A percentile compares a stretch with the other conserved stretches of the same genome.
These are phyloP conservation scores for Cuculus canorus DNA, from an alignment of 2,797 vertebrate species.

Conservation along the genomic window DNA sequence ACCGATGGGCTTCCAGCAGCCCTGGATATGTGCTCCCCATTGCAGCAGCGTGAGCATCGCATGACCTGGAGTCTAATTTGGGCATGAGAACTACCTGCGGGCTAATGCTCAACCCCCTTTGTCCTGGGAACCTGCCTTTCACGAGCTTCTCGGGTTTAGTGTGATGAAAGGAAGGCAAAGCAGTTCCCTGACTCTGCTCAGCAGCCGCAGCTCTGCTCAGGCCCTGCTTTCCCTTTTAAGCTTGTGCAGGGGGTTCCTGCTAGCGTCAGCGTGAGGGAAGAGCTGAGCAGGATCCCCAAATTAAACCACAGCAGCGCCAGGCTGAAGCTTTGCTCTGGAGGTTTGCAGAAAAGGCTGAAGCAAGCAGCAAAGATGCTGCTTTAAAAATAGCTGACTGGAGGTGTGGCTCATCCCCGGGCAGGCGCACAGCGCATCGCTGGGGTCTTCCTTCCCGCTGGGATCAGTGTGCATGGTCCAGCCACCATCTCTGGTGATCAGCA, in stretches of 20 bases:
- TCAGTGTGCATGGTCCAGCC: fast-evolving
- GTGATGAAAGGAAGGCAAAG: not conserved
- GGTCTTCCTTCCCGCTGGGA: not conserved
- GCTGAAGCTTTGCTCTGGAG: not conserved
- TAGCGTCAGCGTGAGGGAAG: not conserved
- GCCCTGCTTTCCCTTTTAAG: slow-evolving; percentile 23
- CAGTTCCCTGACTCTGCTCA: not conserved
- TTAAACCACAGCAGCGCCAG: not conserved
- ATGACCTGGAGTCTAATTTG: fast-evolving
- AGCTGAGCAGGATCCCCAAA: slow-evolving; percentile 10
- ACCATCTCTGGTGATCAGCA: fast-evolving
- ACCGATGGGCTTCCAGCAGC: not conserved
- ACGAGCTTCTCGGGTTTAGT: not conserved
- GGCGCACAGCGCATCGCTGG: fast-evolving
- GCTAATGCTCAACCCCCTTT: not conserved
- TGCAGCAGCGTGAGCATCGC: fast-evolving
- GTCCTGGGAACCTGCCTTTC: not conserved
- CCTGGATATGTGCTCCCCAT: not conserved
- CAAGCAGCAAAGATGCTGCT: not conserved
- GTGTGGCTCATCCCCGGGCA: not conserved
- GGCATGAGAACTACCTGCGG: not conserved
- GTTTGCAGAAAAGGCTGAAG: slow-evolving; percentile 2
- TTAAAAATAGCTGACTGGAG: slow-evolving; percentile 11
- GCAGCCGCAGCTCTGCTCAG: not conserved
- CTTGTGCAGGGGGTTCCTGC: not conserved